phyloP scores from a whole-genome alignment of 2,797 vertebrate species.

The Peromyscus attwateri region DNA sequence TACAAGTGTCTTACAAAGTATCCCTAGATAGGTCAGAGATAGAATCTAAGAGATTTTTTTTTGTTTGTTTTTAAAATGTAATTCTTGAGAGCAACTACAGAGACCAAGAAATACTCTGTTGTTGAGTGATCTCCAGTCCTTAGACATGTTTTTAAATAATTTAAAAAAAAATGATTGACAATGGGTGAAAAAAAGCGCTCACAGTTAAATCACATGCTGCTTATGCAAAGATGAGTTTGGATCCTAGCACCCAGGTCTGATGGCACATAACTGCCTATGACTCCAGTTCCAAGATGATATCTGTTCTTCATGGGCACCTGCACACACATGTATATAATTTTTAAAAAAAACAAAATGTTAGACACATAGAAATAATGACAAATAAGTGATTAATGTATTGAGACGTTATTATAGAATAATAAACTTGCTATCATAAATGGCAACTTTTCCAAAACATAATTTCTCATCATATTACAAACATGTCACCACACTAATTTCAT shows the following conservation, averaged over 20 bases:
- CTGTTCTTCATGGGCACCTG: neutral
- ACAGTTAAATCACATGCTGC: neutral
- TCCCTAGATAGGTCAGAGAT: neutral
- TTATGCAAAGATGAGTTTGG: neutral
- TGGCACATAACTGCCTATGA: neutral
- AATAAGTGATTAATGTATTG: neutral
- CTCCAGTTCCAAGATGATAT: neutral
- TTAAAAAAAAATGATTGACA: neutral
- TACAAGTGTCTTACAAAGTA: neutral
- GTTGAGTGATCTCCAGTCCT: neutral
- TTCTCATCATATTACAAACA: neutral
- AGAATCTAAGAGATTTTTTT: neutral
- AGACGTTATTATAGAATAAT: neutral
- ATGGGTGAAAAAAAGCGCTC: neutral
- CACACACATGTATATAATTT: neutral
- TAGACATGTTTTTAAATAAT: neutral
- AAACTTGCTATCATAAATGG: conserved; percentile 12
- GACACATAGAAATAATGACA: neutral
- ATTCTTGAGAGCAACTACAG: neutral
- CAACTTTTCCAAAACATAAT: neutral
- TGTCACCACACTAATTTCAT: conserved; percentile 31
- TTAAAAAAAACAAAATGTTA: neutral
- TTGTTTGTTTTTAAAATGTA: neutral
- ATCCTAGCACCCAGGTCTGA: neutral
- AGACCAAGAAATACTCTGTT: neutral